phyloP scores from a whole-genome alignment of 2,113 vertebrate species.

The Cyanocitta stelleri region DNA sequence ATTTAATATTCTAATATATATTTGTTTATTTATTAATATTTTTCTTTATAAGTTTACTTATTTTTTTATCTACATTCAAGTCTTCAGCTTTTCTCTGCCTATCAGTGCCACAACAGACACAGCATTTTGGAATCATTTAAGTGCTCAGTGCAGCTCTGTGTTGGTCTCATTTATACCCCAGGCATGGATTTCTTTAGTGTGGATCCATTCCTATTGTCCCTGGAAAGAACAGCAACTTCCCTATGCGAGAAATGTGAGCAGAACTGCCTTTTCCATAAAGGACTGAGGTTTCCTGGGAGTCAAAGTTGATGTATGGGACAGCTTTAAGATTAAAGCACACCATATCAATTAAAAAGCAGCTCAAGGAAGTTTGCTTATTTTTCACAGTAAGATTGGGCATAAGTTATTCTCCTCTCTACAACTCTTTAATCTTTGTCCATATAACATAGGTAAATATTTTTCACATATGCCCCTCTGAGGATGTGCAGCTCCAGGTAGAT shows the following conservation, averaged over 20 bases:
- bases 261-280: background rate
- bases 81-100: background rate
- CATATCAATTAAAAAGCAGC: background rate
- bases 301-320: background rate
- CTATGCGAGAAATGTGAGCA: background rate
- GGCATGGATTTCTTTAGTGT: background rate
- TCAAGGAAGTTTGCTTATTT: background rate
- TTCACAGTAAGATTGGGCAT: background rate
- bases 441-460: background rate
- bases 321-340: background rate
- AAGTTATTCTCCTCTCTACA: background rate
- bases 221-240: background rate
- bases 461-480: background rate
- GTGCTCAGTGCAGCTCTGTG: accelerated
- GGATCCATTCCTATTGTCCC: background rate
- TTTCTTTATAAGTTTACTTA: background rate
- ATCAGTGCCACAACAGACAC: background rate
- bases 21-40: background rate
- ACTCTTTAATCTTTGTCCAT: background rate
- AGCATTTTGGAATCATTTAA: background rate
- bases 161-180: background rate
- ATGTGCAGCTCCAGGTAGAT: background rate
- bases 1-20: background rate
- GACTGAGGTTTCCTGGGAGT: background rate
- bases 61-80: background rate